A percentile compares a stretch with the other conserved stretches of the same genome.
These are phyloP conservation scores for Scomberomorus guttatus DNA, from an alignment of 2,797 vertebrate species.

Conservation along the genomic window DNA sequence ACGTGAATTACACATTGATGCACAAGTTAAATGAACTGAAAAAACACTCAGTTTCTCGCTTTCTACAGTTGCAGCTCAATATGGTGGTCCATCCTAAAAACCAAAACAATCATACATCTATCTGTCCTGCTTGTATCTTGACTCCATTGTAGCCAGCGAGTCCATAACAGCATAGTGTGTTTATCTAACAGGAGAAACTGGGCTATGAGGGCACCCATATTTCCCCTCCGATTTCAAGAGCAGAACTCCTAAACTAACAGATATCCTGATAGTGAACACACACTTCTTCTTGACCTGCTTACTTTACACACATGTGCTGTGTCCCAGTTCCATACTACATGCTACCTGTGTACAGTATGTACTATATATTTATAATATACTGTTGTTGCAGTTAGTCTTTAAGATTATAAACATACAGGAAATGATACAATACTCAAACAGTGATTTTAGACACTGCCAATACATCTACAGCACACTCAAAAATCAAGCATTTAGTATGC, in stretches of 20 bases:
- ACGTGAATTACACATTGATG: conserved; percentile 7
- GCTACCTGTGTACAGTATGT: not conserved
- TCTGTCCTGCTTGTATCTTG: not conserved
- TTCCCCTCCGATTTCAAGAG: not conserved
- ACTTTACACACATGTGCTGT: not conserved
- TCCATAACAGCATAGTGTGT: conserved; percentile 1
- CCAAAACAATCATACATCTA: not conserved
- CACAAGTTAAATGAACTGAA: not conserved
- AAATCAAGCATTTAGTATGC: not conserved
- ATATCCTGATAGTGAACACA: conserved; percentile 27
- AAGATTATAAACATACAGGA: not conserved
- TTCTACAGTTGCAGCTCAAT: too few species aligned
- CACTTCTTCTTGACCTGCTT: not conserved
- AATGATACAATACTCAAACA: not conserved
- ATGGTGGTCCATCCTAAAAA: conserved; percentile 3
- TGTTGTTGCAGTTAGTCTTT: too few species aligned
- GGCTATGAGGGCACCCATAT: conserved; percentile 10
- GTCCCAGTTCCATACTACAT: not conserved
- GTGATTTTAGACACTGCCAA: not conserved
- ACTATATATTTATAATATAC: too few species aligned
- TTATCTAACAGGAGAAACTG: conserved; percentile 1
- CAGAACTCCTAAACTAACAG: conserved; percentile 4
- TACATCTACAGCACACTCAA: not conserved
- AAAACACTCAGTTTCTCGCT: too few species aligned
- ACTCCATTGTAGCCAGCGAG: not conserved